Conservation (phyloP, 92 coral and sea anemone genomes). For the Siderastrea siderea region DNA sequence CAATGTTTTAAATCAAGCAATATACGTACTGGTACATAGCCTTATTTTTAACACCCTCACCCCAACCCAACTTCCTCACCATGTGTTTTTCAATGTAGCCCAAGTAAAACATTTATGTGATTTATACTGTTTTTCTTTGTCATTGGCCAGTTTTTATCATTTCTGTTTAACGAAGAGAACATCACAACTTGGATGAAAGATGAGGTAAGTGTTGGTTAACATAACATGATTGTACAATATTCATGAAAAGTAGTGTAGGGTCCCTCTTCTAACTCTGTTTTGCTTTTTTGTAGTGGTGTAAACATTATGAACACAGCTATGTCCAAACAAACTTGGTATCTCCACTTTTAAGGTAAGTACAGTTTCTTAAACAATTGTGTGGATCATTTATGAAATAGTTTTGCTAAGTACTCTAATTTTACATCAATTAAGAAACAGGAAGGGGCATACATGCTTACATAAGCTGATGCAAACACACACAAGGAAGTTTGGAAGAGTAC, state of each 20-base stretch:
- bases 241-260: too few species aligned
- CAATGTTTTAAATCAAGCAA: not conserved
- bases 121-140: not conserved
- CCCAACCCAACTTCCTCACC: not conserved
- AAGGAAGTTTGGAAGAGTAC: too few species aligned
- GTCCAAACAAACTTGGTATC: conserved; percentile 90
- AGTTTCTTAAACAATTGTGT: not conserved
- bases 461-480: too few species aligned
- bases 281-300: conserved; percentile 84
- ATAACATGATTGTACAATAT: not conserved
- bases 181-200: conserved; percentile 97
- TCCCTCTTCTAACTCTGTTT: not conserved
- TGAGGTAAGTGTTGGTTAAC: conserved; percentile 69
- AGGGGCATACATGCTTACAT: too few species aligned
- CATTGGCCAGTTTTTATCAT: conserved; percentile 78
- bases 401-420: too few species aligned
- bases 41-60: not conserved
- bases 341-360: conserved; percentile 81
- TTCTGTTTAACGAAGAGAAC: conserved; percentile 87
- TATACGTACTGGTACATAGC: not conserved
- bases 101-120: too few species aligned
- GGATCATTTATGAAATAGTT: not conserved
- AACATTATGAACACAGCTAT: conserved; percentile 94
- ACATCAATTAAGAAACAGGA: too few species aligned
- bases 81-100: not conserved